These are phyloP conservation scores for Burhinus oedicnemus DNA, from an alignment of 2,113 vertebrate species.

Conservation along the genomic window DNA sequence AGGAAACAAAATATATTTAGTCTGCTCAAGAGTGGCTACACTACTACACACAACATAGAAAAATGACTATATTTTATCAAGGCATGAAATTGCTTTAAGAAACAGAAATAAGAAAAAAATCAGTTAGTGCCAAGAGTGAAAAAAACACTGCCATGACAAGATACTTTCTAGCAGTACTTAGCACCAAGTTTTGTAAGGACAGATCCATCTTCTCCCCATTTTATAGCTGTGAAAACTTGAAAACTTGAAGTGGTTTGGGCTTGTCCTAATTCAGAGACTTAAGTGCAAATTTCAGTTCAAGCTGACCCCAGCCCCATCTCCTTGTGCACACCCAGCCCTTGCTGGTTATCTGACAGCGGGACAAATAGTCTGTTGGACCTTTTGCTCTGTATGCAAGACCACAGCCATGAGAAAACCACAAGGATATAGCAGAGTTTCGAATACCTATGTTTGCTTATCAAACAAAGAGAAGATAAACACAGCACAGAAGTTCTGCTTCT, in stretches of 20 bases:
- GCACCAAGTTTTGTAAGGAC: background rate
- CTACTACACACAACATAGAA: background rate
- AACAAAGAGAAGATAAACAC: slow-evolving; percentile 5
- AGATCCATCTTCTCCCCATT: background rate
- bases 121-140: background rate
- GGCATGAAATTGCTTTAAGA: slow-evolving; percentile 22
- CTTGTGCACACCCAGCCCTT: background rate
- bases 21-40: background rate
- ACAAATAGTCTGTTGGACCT: background rate
- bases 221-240: background rate
- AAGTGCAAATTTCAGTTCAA: background rate
- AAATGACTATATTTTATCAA: slow-evolving; percentile 30
- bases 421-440: background rate
- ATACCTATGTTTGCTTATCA: slow-evolving; percentile 16
- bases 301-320: background rate
- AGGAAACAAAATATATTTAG: background rate
- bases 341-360: background rate
- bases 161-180: background rate
- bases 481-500: background rate
- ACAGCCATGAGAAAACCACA: background rate
- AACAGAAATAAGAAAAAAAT: background rate
- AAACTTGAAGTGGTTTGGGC: background rate
- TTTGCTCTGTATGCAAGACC: background rate
- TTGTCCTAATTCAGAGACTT: background rate
- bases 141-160: background rate